phyloP scores from a whole-genome alignment of 2,797 vertebrate genomes.

The Galago senegalensis region DNA sequence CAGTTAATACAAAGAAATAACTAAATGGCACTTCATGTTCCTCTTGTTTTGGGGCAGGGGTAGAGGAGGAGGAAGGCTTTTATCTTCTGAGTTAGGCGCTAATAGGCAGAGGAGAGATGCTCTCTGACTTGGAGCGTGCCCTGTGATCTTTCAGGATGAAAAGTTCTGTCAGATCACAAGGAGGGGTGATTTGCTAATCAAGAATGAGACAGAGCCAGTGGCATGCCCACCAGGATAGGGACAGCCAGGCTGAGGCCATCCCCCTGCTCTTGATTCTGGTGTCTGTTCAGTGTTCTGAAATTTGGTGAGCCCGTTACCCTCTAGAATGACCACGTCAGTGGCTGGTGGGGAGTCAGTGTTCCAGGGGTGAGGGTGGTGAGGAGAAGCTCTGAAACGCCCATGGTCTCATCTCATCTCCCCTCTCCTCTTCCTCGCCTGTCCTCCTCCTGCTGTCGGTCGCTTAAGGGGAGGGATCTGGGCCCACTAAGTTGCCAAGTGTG shows the following conservation, averaged over 20 bases:
- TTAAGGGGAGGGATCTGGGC: neutral
- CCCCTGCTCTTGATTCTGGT: neutral
- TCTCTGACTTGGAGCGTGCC: neutral
- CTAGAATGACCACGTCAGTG: neutral
- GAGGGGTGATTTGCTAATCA: neutral
- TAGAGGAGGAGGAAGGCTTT: neutral
- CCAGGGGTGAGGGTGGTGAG: neutral
- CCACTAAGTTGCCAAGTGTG: neutral
- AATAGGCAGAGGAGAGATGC: neutral
- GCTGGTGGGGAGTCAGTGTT: neutral
- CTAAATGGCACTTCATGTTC: neutral
- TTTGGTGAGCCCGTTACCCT: neutral
- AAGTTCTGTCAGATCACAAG: neutral
- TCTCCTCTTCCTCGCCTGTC: rapidly evolving
- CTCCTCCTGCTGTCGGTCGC: neutral
- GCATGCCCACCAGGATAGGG: neutral
- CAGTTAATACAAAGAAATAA: slow-evolving; percentile 10
- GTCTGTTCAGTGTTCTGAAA: neutral
- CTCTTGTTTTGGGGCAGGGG: neutral
- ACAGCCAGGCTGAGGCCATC: neutral
- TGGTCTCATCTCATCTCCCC: neutral
- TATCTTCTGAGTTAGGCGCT: neutral
- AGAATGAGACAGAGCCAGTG: neutral
- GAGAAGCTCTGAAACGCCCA: neutral
- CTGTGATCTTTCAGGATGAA: slow-evolving; percentile 3